These are phyloP conservation scores for Channallabes apus DNA, from an alignment of 2,797 vertebrate species.

Conservation along the genomic window DNA sequence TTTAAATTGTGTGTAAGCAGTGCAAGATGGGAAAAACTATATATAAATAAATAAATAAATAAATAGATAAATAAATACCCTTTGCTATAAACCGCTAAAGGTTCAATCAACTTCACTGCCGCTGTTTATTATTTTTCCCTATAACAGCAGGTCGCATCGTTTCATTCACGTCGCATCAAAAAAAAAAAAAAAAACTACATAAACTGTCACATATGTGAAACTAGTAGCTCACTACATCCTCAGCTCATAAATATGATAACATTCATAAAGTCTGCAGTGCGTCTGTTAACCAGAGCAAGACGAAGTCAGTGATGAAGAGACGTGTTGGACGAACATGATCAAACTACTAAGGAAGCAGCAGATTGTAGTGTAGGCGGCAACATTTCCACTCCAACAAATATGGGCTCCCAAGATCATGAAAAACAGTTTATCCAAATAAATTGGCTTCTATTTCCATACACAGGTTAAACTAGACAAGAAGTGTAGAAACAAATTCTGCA, in stretches of 20 bases:
- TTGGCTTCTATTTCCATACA: conserved; percentile 1
- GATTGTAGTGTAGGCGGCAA: conserved; percentile 41
- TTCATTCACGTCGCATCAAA: background rate
- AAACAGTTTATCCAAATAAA: background rate
- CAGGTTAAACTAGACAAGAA: background rate
- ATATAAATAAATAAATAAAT: background rate
- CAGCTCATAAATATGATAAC: background rate
- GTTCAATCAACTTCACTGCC: background rate
- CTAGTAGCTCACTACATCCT: background rate
- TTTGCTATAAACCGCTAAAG: background rate
- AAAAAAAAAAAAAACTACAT: background rate
- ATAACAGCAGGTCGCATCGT: background rate
- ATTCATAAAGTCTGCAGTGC: background rate
- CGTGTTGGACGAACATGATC: conserved; percentile 38
- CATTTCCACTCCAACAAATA: conserved; percentile 35
- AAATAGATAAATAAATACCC: too few relatives aligned
- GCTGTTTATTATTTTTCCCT: background rate
- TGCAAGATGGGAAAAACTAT: background rate
- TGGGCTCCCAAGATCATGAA: conserved; percentile 5
- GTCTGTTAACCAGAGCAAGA: conserved; percentile 13
- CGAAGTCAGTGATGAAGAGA: conserved; percentile 47
- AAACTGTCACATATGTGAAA: background rate
- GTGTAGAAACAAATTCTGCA: conserved; percentile 14
- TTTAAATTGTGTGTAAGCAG: background rate
- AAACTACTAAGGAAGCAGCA: conserved; percentile 44